Percentiles rank a stretch among this genome's conserved stretches.
phyloP scores from a whole-genome alignment of 2,113 vertebrate species.

The Pao palembangensis region DNA sequence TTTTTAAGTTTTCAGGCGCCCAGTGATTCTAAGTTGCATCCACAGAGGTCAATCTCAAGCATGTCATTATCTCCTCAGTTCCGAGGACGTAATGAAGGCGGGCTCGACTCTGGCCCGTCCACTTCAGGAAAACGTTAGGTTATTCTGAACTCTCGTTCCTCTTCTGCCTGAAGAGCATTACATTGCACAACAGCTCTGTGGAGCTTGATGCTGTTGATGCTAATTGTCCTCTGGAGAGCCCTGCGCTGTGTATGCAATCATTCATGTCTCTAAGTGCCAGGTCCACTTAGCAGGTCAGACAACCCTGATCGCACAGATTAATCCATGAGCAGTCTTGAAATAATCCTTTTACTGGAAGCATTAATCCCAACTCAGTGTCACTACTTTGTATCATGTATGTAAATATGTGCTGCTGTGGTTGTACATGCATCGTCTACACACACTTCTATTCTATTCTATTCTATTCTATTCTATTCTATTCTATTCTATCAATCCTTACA shows the following conservation, averaged over 20 bases:
- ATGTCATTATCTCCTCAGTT: conserved; percentile 8
- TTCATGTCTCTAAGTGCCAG: conserved; percentile 10
- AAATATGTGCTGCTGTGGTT: no score
- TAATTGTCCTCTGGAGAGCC: conserved; percentile 10
- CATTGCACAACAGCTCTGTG: conserved; percentile 18
- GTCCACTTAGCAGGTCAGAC: not conserved
- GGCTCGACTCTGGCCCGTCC: not conserved
- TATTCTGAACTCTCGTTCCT: conserved; percentile 22
- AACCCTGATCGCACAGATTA: not conserved
- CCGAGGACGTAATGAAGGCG: conserved; percentile 7
- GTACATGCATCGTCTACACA: no score
- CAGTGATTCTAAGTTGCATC: conserved; percentile 1
- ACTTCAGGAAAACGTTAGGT: conserved; percentile 17
- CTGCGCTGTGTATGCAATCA: accelerated
- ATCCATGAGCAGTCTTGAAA: not conserved
- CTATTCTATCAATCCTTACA: no score
- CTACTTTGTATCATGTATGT: no score
- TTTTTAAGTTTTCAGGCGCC: not conserved
- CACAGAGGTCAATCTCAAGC: not conserved
- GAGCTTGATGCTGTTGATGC: conserved; percentile 26
- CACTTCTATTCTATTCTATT: no score
- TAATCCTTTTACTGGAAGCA: not conserved
- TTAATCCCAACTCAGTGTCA: not conserved
- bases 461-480: no score
- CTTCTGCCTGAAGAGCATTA: conserved; percentile 13